Base-by-base conservation (phyloP, 1,140 invertebrate species). In the Brachionus plicatilis region DNA sequence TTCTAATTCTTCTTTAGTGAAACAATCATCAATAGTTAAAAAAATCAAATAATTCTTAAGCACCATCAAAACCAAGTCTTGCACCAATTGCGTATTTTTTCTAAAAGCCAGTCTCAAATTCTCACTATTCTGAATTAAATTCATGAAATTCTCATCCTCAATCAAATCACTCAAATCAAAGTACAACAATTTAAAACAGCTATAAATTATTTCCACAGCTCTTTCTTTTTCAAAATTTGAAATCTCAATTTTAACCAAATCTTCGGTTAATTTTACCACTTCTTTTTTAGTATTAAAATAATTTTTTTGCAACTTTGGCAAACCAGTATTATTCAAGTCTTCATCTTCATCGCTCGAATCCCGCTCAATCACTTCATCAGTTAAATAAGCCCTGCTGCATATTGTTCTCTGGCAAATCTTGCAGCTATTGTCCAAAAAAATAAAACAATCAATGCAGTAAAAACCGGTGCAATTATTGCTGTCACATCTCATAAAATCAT, bases 371-470 rank as follows among this genome's bases (percentile, higher is more conserved):
- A 47, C 17, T 3, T 76, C 72, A 76, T 76, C 43, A 11, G 2
- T 33, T 14, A 76, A 11, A 7, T 92, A 85, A 86, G 94, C 93
- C 7, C 93, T 93, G 86, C 94, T 94, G 17, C 94, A 93, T 0
- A 92, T 88, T 0, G 93, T 93, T 0, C 91, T 91, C 79, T 92
- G 89, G 85, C 94, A 96, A 8, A 94, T 90, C 0, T 93, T 93
- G 86, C 94, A 96, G 0, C 92, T 85, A 85, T 93, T 92, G 24
- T 93, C 91, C 1, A 95, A 90, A 85, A 94, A 93, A 0, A 88
- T 86, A 87, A 92, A 95, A 87, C 95, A 96, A 12, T 91, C 88
- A 0, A 88, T 83, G 86, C 95, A 96, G 87, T 93, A 96, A 0
- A 93, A 85, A 70, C 93, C 93, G 6, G 91, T 89, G 87, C 95